phyloP scores from a whole-genome alignment of 2,113 vertebrate species.

The Limanda limanda region DNA sequence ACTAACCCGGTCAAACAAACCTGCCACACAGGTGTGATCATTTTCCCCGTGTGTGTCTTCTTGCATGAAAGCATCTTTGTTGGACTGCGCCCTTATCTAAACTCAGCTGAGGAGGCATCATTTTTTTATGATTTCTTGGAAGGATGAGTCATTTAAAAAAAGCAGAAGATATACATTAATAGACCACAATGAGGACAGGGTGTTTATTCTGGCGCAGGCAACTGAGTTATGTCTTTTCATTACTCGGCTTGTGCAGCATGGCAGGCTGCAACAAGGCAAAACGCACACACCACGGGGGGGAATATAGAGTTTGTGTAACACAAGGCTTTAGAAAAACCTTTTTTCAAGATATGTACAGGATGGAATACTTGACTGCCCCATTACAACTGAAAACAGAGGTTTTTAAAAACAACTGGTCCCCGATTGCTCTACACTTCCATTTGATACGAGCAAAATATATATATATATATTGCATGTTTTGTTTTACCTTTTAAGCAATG shows the following conservation, averaged over 20 bases:
- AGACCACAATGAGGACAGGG: constrained; percentile 13
- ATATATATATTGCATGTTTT: no score
- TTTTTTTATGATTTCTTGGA: constrained; percentile 44
- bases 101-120: constrained; percentile 43
- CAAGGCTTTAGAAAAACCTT: background rate
- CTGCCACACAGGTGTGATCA: constrained; percentile 53
- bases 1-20: constrained; percentile 54
- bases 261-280: constrained; percentile 41
- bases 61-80: constrained; percentile 8
- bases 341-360: no score
- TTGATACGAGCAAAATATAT: no score
- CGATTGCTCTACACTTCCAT: no score
- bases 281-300: background rate
- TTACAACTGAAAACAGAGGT: no score
- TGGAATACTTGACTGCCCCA: no score
- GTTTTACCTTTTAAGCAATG: no score
- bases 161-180: constrained; percentile 21
- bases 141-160: constrained; percentile 62
- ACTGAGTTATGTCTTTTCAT: constrained; percentile 11
- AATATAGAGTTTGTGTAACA: background rate
- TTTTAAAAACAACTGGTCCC: no score
- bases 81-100: constrained; percentile 44
- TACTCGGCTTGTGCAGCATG: background rate
- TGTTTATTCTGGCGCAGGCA: constrained; percentile 22
- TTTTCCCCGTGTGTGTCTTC: constrained; percentile 13